phyloP scores from a whole-genome alignment of 2,113 vertebrate genomes.

The Prochilodus magdalenae region DNA sequence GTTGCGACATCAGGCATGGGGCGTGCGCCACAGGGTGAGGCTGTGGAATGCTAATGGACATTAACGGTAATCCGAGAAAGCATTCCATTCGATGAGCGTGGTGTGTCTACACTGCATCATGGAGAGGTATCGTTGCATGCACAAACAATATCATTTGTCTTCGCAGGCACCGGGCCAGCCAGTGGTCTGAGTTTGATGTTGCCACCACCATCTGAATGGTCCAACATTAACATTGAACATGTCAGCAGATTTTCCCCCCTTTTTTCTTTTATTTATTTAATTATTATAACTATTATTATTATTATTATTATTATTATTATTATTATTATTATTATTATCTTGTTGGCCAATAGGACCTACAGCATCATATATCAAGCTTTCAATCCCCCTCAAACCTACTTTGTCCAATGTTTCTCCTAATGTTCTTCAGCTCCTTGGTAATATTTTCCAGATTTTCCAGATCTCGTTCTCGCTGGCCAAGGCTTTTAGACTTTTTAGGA shows the following conservation, averaged over 20 bases:
- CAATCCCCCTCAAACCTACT: too few species aligned
- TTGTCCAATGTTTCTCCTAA: background rate
- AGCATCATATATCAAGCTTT: constrained; percentile 22
- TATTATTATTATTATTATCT: too few species aligned
- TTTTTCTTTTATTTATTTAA: constrained; percentile 1
- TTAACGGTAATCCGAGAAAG: constrained; percentile 19
- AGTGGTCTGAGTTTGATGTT: background rate
- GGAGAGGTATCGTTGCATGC: background rate
- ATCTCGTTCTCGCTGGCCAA: constrained; percentile 2
- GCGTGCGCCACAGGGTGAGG: constrained; percentile 1
- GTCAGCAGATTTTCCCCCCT: constrained; percentile 9
- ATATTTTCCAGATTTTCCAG: background rate
- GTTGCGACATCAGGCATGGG: background rate
- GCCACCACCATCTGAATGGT: background rate
- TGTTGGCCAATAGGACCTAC: constrained; percentile 34
- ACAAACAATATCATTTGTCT: background rate
- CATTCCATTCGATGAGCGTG: constrained; percentile 9
- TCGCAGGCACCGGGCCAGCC: background rate
- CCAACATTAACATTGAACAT: background rate
- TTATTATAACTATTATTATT: background rate
- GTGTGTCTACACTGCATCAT: background rate
- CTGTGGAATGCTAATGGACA: constrained; percentile 36
- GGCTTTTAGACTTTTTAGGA: constrained; percentile 32
- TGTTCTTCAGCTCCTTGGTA: background rate
- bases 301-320: too few species aligned